Conservation (phyloP, 2,888 invertebrate species). For the Drosophila subquinaria region DNA sequence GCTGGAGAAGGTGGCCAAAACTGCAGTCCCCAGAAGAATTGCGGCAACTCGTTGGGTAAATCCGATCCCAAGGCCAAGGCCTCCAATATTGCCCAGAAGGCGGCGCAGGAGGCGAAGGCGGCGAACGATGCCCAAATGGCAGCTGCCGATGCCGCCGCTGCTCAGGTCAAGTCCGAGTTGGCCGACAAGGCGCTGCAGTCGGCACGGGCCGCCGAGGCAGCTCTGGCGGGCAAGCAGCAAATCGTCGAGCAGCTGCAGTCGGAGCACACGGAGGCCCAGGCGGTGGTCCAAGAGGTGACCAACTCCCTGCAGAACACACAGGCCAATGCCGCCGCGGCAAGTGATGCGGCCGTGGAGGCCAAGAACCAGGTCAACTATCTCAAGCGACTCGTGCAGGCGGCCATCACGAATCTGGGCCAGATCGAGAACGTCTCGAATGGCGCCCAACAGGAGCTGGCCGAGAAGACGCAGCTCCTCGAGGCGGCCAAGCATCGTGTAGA, state of each 20-base stretch:
- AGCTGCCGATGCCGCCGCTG: constrained; percentile 90
- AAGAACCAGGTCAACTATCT: constrained; percentile 86
- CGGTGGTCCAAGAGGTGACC: constrained; percentile 88
- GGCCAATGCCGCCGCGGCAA: constrained; percentile 88
- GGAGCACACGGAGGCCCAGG: constrained; percentile 89
- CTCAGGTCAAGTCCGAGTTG: constrained; percentile 90
- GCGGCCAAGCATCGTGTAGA: constrained; percentile 89
- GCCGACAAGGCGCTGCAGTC: constrained; percentile 91
- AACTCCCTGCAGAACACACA: constrained; percentile 88
- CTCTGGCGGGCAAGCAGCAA: constrained; percentile 89
- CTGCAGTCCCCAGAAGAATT: neutral
- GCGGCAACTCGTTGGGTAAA: neutral
- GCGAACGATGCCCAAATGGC: constrained; percentile 91
- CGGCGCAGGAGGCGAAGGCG: constrained; percentile 90
- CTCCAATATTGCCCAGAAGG: constrained; percentile 90
- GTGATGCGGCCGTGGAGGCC: constrained; percentile 88
- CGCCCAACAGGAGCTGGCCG: constrained; percentile 88
- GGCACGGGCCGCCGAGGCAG: constrained; percentile 90
- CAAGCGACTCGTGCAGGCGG: constrained; percentile 85
- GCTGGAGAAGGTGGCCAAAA: neutral
- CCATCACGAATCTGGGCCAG: constrained; percentile 87
- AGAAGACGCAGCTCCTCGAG: constrained; percentile 89
- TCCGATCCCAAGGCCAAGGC: constrained; percentile 86
- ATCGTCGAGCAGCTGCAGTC: constrained; percentile 89
- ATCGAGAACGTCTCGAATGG: constrained; percentile 88